Conservation (phyloP, 2,888 invertebrate genomes). For the Cylloceria caligata region DNA sequence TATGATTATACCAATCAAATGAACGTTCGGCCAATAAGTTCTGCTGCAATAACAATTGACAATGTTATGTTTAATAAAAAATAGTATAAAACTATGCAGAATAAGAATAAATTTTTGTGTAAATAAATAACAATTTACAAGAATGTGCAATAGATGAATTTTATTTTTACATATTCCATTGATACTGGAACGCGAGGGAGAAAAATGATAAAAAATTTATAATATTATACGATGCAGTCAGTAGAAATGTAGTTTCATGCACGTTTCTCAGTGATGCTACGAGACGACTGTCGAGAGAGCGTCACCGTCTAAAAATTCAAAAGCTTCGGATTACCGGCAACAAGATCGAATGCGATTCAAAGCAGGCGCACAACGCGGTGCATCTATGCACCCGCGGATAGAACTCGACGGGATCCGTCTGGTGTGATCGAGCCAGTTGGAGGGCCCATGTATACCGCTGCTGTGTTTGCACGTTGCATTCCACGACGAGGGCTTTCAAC, state of each 20-base stretch:
- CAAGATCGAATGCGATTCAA: constrained; percentile 49
- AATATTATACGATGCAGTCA: background rate
- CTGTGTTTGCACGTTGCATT: constrained; percentile 74
- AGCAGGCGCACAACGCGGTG: constrained; percentile 21
- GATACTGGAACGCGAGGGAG: background rate
- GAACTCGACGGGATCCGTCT: constrained; percentile 42
- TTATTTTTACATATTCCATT: constrained; percentile 4
- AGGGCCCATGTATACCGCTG: constrained; percentile 56
- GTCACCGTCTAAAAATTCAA: constrained; percentile 32
- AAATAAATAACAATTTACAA: background rate
- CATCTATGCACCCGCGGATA: constrained; percentile 36
- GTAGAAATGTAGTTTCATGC: constrained; percentile 7
- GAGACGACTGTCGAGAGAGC: background rate
- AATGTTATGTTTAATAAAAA: too few relatives aligned
- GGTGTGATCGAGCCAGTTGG: constrained; percentile 55
- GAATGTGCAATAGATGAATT: background rate
- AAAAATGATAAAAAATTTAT: background rate
- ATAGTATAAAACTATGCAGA: too few relatives aligned
- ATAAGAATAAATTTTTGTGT: background rate
- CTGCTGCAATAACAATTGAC: too few relatives aligned
- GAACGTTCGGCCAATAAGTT: too few relatives aligned
- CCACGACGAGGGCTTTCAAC: constrained; percentile 72
- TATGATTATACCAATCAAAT: too few relatives aligned
- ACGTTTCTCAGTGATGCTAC: background rate
- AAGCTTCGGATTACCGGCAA: constrained; percentile 43